These are phyloP conservation scores for Malacoctenus gilli DNA, from an alignment of 2,797 vertebrate species.

Conservation along the genomic window DNA sequence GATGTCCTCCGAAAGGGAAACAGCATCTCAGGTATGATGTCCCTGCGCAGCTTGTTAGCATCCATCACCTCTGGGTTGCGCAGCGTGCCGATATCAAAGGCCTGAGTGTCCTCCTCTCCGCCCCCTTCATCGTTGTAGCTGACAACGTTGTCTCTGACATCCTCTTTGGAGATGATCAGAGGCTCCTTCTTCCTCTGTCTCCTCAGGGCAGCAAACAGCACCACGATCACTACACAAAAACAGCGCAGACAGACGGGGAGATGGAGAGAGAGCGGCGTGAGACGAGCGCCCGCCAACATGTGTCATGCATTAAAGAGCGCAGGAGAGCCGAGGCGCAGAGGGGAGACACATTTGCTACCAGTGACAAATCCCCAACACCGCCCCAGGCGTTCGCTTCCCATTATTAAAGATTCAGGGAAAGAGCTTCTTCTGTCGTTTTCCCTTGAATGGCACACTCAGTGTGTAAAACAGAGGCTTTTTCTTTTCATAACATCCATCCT, in stretches of 20 bases:
- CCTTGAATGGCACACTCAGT: constrained; percentile 60
- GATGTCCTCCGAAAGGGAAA: constrained; percentile 92
- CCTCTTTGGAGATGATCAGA: constrained; percentile 97
- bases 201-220: constrained; percentile 94
- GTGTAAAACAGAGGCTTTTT: constrained; percentile 44
- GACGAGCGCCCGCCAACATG: constrained; percentile 72
- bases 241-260: constrained; percentile 46
- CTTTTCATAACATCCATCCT: constrained; percentile 38
- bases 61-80: constrained; percentile 94
- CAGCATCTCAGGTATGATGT: constrained; percentile 93
- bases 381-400: constrained; percentile 72
- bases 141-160: constrained; percentile 98
- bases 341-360: constrained; percentile 74
- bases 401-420: constrained; percentile 76
- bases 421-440: constrained; percentile 53
- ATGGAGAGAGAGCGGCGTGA: constrained; percentile 53
- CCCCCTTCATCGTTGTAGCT: constrained; percentile 99
- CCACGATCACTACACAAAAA: constrained; percentile 90
- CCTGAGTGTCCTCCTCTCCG: constrained; percentile 98
- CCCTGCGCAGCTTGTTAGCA: constrained; percentile 92
- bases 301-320: constrained; percentile 76
- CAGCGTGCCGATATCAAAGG: constrained; percentile 97
- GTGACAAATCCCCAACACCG: constrained; percentile 76
- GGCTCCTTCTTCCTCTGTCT: constrained; percentile 97
- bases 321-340: constrained; percentile 53